phyloP scores from a whole-genome alignment of 2,888 invertebrate species.

The Diarsia dahlii region DNA sequence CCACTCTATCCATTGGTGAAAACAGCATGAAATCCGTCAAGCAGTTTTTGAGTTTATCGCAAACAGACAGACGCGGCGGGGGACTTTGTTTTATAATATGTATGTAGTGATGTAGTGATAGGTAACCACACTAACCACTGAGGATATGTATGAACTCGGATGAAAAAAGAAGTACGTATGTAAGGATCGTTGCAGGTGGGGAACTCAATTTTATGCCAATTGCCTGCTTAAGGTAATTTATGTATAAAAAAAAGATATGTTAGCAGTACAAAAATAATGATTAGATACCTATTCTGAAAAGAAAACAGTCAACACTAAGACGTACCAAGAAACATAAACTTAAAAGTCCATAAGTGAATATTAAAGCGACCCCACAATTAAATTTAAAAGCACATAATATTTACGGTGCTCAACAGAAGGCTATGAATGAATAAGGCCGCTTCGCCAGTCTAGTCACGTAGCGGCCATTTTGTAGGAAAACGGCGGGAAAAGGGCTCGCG shows the following conservation, averaged over 20 bases:
- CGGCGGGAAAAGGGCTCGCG: conserved; percentile 81
- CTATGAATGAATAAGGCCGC: conserved; percentile 75
- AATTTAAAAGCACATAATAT: conserved; percentile 66
- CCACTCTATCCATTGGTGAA: too few relatives aligned
- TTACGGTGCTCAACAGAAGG: conserved; percentile 65
- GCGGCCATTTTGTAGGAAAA: conserved; percentile 87
- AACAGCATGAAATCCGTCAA: too few relatives aligned
- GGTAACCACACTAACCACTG: too few relatives aligned
- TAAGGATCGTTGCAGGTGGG: not conserved
- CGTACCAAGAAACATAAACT: not conserved
- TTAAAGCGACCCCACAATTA: conserved; percentile 57
- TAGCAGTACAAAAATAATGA: too few relatives aligned
- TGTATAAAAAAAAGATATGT: not conserved
- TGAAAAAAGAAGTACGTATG: not conserved
- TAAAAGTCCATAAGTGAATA: conserved; percentile 16
- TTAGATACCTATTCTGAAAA: not conserved
- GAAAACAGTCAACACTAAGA: not conserved
- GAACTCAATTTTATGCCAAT: not conserved
- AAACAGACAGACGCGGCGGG: too few relatives aligned
- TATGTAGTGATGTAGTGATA: too few relatives aligned
- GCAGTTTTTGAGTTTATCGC: too few relatives aligned
- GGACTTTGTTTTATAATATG: too few relatives aligned
- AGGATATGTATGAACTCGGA: too few relatives aligned
- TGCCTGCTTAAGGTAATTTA: not conserved
- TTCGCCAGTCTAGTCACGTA: conserved; percentile 81